Base-by-base conservation (phyloP, 2,888 invertebrate species). In the Drosophila mimica region DNA sequence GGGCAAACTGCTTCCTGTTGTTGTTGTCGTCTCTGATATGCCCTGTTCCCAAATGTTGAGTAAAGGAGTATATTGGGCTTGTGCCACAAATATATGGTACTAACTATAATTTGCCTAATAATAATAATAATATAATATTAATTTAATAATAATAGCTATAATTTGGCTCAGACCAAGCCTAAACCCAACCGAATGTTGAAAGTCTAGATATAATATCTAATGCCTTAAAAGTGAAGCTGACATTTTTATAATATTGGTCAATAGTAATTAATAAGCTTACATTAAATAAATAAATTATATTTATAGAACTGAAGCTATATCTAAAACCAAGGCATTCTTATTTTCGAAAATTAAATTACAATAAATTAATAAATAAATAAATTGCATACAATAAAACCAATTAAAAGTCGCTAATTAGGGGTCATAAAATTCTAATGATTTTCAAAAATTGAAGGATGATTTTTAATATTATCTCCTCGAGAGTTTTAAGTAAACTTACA, bases 1-100 rank as follows among this genome's bases (percentile, higher is more conserved):
- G 87, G 90, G 79, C 86, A 88, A 88, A 89, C 86, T 81, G 88
- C 78, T 88, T 89, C 87, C 90, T 89, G 89, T 79, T 88, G 68
- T 71, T 64, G 64, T 40, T 69, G 68, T 36, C 66, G 65, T 33
- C 60, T 54, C 66, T 64, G 53, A 34, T 51, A 56, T 56, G 40
- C 69, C 38, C 48, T 36, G 68, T 40, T 25, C 15, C 6, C 38
- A 40, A 20, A 20, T 25, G 4, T 15, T 15, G 7, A 7, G 13
- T 5, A 33, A 48, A n/a, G 48, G 2, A 20, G 15, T 15, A 34
- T 20, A 8, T 52, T 7, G 17, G 20, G 6, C 8, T 28, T 25
- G 20, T 15, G 3, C 4, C 17, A 38, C 17, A 8, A 38, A 8
- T n/a, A 0, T 38, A 38, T 4, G 15, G 34, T 36, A 13, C 5